phyloP scores from a whole-genome alignment of 1,140 invertebrate species.

The Drosophila kohkoa region DNA sequence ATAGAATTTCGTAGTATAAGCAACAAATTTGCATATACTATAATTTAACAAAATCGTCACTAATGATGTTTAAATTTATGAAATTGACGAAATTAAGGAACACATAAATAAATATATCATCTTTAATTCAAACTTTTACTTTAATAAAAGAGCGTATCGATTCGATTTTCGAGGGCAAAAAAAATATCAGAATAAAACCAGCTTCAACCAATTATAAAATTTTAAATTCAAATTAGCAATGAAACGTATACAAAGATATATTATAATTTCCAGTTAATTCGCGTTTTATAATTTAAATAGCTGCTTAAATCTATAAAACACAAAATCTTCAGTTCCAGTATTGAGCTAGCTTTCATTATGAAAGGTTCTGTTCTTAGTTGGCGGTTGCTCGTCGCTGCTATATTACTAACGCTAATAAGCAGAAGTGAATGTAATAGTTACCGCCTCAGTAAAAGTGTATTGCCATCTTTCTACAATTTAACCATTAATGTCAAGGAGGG shows the following conservation, averaged over 20 bases:
- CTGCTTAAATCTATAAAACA: not conserved
- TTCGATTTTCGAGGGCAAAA: no score
- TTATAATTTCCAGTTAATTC: not conserved
- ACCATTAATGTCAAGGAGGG: constrained; percentile 85
- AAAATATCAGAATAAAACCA: no score
- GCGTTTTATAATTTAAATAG: constrained; percentile 9
- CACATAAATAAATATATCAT: no score
- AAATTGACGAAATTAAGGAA: no score
- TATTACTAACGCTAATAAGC: constrained; percentile 29
- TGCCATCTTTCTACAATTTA: constrained; percentile 88
- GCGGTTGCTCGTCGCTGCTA: constrained; percentile 20
- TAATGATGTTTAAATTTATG: no score
- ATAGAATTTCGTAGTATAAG: no score
- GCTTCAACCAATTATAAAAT: not conserved
- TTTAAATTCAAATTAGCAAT: not conserved
- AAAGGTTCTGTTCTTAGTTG: constrained; percentile 8
- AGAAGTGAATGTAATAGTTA: constrained; percentile 39
- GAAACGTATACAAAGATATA: not conserved
- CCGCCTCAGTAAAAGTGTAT: constrained; percentile 49
- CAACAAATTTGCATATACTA: no score
- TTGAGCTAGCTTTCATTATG: constrained; percentile 43
- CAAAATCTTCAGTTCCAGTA: constrained; percentile 40
- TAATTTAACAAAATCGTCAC: no score
- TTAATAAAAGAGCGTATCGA: no score
- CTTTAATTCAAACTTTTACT: no score